Conservation (phyloP, 2,797 vertebrate genomes). For the Gadopsis marmoratus region DNA sequence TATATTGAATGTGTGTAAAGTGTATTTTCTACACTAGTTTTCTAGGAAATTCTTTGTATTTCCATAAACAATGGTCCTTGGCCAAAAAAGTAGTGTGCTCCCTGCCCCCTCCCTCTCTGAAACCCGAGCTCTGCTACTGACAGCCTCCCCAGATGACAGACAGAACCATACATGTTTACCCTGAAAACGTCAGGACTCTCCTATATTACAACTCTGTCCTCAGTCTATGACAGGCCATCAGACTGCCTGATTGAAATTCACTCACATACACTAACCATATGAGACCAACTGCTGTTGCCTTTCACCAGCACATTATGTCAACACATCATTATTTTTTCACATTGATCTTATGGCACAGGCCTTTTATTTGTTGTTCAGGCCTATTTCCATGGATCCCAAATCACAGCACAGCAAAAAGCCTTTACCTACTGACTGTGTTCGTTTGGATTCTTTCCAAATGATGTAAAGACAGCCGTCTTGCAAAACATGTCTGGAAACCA, state of each 20-base stretch:
- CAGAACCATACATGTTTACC: constrained; percentile 53
- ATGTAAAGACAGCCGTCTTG: constrained; percentile 60
- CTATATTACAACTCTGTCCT: constrained; percentile 24
- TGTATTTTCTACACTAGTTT: constrained; percentile 1
- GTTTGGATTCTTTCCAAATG: constrained; percentile 79
- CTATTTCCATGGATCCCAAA: constrained; percentile 53
- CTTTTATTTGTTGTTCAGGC: constrained; percentile 60
- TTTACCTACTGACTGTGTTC: constrained; percentile 36
- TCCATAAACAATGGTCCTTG: constrained; percentile 20
- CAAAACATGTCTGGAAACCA: constrained; percentile 71
- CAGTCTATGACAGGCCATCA: constrained; percentile 34
- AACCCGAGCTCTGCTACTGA: constrained; percentile 46
- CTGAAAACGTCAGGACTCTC: constrained; percentile 45
- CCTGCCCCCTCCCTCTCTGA: too few relatives aligned
- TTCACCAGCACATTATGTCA: constrained; percentile 46
- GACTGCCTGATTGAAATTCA: constrained; percentile 17
- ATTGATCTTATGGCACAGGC: constrained; percentile 13
- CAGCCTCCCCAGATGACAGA: constrained; percentile 47
- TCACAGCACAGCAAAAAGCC: constrained; percentile 56
- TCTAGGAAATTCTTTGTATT: constrained; percentile 13
- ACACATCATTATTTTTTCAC: constrained; percentile 54
- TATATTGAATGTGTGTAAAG: neutral
- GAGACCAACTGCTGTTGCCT: constrained; percentile 33
- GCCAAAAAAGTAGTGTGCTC: constrained; percentile 58
- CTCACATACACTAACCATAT: constrained; percentile 3